phyloP scores from a whole-genome alignment of 2,888 invertebrate species.

The Ochropacha duplaris region DNA sequence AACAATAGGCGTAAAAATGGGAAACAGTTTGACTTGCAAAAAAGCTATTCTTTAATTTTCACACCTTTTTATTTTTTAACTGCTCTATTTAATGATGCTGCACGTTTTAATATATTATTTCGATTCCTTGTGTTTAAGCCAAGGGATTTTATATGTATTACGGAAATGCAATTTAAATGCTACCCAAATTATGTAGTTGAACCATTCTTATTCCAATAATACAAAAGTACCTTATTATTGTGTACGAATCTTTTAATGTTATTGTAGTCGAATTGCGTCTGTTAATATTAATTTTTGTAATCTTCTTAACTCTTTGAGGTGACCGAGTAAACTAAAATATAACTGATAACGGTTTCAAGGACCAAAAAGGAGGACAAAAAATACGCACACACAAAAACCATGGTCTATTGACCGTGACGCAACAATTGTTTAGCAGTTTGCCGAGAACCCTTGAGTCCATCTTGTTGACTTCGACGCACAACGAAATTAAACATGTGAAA shows the following conservation, averaged over 20 bases:
- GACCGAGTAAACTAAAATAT: constrained; percentile 55
- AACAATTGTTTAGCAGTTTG: constrained; percentile 81
- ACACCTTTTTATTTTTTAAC: constrained; percentile 18
- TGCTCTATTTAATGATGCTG: not conserved
- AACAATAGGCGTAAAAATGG: constrained; percentile 60
- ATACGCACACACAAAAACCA: constrained; percentile 60
- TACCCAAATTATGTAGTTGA: too few species aligned
- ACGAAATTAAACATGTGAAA: constrained; percentile 67
- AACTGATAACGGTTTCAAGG: constrained; percentile 56
- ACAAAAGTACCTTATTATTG: not conserved
- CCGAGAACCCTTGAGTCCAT: constrained; percentile 72
- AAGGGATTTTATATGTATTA: too few species aligned
- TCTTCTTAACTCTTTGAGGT: constrained; percentile 19
- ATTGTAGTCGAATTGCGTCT: constrained; percentile 14
- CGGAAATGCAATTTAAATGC: too few species aligned
- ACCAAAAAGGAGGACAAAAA: constrained; percentile 39
- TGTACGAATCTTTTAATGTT: not conserved
- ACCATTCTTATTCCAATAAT: not conserved
- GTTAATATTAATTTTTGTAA: not conserved
- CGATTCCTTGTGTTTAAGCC: not conserved
- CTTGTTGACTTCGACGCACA: constrained; percentile 75
- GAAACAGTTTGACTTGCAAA: constrained; percentile 26
- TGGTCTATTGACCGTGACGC: constrained; percentile 79
- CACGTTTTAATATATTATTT: not conserved
- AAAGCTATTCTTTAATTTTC: constrained; percentile 23